phyloP scores from a whole-genome alignment of 2,888 invertebrate genomes.

The Eupithecia subfuscata region DNA sequence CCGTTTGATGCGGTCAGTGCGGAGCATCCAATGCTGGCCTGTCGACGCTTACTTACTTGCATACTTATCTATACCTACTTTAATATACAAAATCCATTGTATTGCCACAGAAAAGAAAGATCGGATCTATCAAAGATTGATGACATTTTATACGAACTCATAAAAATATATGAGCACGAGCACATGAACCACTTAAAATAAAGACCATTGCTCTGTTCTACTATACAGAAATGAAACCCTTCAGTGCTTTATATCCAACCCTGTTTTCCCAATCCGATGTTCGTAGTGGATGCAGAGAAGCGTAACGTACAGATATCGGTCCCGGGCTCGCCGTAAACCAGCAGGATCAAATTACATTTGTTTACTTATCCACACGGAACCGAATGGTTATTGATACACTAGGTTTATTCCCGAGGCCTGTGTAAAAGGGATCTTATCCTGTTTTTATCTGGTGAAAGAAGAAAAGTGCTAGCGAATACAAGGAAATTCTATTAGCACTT shows the following conservation, averaged over 20 bases:
- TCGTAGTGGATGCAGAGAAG: background rate
- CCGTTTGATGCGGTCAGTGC: too few relatives aligned
- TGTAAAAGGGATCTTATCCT: background rate
- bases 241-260: background rate
- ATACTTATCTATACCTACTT: too few relatives aligned
- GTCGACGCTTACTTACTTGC: too few relatives aligned
- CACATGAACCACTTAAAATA: background rate
- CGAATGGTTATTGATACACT: background rate
- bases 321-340: background rate
- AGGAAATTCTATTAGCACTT: background rate
- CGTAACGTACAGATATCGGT: background rate
- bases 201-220: background rate
- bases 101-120: too few relatives aligned
- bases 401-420: background rate
- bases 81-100: too few relatives aligned
- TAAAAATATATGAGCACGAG: too few relatives aligned
- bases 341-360: constrained; percentile 9
- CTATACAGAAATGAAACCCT: background rate
- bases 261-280: constrained; percentile 6
- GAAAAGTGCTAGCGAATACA: background rate
- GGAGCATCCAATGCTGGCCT: too few relatives aligned
- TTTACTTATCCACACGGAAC: constrained; percentile 9
- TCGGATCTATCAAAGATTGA: too few relatives aligned
- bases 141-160: too few relatives aligned
- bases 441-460: background rate